These are phyloP conservation scores for Pardosa pseudoannulata DNA, from an alignment of 2,888 invertebrate genomes.

Conservation along the genomic window DNA sequence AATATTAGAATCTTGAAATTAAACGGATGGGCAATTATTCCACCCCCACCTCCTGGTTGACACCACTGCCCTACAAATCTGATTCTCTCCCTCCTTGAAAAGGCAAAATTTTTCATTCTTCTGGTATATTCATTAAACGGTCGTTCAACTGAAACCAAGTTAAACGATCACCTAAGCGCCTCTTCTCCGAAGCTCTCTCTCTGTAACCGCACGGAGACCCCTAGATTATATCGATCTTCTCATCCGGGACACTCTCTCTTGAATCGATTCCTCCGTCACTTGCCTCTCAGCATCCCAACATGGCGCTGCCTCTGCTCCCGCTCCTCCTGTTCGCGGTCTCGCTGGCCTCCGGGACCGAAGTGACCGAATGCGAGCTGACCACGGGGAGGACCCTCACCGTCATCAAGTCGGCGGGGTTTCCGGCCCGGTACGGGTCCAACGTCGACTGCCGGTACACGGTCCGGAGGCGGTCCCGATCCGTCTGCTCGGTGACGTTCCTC, in stretches of 20 bases:
- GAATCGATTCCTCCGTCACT: not conserved
- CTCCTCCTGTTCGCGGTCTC: not conserved
- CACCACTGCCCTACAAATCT: no score
- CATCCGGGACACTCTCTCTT: not conserved
- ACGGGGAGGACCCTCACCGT: constrained; percentile 67
- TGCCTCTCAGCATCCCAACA: constrained; percentile 17
- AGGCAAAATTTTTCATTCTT: no score
- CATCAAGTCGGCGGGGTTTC: constrained; percentile 68
- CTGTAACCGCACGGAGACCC: constrained; percentile 26
- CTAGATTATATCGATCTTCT: constrained; percentile 67
- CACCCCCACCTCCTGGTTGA: no score
- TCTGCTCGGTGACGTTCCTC: constrained; percentile 70
- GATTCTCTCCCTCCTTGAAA: no score
- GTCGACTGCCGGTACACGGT: constrained; percentile 69
- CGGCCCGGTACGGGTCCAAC: constrained; percentile 61
- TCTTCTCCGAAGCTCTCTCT: constrained; percentile 4
- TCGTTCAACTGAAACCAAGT: not conserved
- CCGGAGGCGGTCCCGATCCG: constrained; percentile 40
- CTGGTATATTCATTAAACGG: not conserved
- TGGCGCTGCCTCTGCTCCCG: constrained; percentile 23
- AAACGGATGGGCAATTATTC: no score
- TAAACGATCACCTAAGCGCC: not conserved
- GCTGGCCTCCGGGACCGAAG: constrained; percentile 15
- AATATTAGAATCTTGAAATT: no score
- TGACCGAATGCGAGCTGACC: constrained; percentile 66